Evolutionary conservation across 2,888 invertebrate genomes (phyloP).

Genomic region (Oscheius sp.): DNA sequence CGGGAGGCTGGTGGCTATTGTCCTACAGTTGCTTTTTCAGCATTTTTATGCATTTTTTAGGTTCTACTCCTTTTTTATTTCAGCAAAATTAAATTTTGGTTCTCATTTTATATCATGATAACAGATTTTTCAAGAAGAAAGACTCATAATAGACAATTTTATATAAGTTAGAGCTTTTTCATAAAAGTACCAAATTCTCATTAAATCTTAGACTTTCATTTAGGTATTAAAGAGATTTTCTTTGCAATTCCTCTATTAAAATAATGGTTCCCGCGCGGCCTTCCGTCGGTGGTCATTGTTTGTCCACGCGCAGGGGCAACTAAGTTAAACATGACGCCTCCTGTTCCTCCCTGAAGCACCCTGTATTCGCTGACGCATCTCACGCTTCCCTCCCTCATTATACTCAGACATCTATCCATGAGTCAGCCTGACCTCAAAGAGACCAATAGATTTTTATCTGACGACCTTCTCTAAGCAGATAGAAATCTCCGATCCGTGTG

Average conservation of each 20-base stretch:
- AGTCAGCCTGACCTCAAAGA: slow-evolving; percentile 11
- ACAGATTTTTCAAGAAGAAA: too few relatives aligned
- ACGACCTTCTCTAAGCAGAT: slow-evolving; percentile 24
- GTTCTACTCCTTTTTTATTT: too few relatives aligned
- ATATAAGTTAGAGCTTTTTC: too few relatives aligned
- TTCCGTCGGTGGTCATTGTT: slow-evolving; percentile 16
- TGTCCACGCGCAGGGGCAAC: slow-evolving; percentile 26
- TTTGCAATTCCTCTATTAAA: background rate
- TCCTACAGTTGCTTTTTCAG: background rate
- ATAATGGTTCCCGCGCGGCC: background rate
- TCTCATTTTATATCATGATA: too few relatives aligned
- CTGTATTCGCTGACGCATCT: background rate
- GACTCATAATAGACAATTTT: too few relatives aligned
- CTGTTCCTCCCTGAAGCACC: slow-evolving; percentile 18
- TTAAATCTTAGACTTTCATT: too few relatives aligned
- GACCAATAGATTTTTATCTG: slow-evolving; percentile 7
- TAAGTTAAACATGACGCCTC: slow-evolving; percentile 30
- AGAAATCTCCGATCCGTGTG: slow-evolving; percentile 15
- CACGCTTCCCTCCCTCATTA: background rate
- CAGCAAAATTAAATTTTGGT: too few relatives aligned
- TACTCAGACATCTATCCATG: background rate
- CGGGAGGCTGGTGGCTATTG: background rate
- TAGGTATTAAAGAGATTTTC: too few relatives aligned
- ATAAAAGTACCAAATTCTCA: too few relatives aligned
- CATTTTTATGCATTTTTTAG: too few relatives aligned